These are phyloP conservation scores for Sterna hirundo DNA, from an alignment of 2,113 vertebrate species.

Conservation along the genomic window DNA sequence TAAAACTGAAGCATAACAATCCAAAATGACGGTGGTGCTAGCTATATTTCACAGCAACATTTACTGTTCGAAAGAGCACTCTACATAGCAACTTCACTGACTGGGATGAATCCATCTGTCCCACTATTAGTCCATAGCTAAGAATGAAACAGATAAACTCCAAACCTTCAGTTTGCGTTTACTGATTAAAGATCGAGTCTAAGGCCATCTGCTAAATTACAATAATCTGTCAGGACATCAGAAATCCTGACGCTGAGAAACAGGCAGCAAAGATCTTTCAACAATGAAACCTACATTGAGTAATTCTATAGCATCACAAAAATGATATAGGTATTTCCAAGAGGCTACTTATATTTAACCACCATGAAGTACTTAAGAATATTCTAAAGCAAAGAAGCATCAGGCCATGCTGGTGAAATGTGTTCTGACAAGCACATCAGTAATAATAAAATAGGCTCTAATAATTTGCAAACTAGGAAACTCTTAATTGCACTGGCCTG, in stretches of 20 bases:
- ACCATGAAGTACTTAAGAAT: neutral
- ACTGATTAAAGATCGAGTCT: constrained; percentile 57
- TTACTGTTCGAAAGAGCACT: neutral
- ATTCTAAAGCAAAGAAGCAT: neutral
- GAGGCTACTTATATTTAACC: neutral
- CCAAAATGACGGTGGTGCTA: neutral
- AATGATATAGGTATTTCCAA: neutral
- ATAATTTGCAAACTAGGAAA: neutral
- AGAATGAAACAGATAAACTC: constrained; percentile 39
- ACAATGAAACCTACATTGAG: neutral
- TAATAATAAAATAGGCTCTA: neutral
- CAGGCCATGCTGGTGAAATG: neutral
- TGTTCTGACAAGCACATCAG: neutral
- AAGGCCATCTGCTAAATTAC: constrained; percentile 75
- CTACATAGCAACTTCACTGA: neutral
- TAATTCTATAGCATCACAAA: neutral
- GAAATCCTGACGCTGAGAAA: constrained; percentile 50
- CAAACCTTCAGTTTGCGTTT: constrained; percentile 26
- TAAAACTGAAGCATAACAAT: neutral
- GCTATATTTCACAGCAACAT: neutral
- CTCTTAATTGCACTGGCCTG: neutral
- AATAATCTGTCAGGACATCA: constrained; percentile 73
- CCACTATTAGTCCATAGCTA: neutral
- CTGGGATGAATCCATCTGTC: constrained; percentile 29
- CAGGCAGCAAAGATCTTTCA: constrained; percentile 6